Evolutionary conservation across 2,113 vertebrate genomes (phyloP), one percentile per base, ranked within the genome.

Genomic region (Machaerirhynchus nigripectus): DNA sequence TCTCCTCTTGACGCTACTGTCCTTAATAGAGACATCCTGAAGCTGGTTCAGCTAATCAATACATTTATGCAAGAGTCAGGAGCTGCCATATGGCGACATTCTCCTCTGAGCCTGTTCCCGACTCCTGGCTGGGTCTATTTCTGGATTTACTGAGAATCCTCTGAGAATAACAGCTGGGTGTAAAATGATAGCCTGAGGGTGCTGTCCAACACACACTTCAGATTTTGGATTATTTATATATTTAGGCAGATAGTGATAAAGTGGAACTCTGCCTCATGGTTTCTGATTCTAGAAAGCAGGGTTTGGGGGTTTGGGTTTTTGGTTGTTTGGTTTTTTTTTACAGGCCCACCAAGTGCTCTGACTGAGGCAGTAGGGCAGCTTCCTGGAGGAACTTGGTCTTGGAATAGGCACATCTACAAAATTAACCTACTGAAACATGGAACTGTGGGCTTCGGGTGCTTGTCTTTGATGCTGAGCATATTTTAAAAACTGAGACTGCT

Each of bases 151-250:
- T 82, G 89, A 96, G 96, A 95, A 93, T 91, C 92, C 84, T 96
- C 85, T 87, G 93, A 96, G 95, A 96, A 96, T 96, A 97, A 96
- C 97, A 97, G 95, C 96, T 97, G 95, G 93, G 94, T 96, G 96
- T 96, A 96, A 97, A 97, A 95, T 4, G 94, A 97, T 97, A 96
- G 96, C 97, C 94, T 1, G 94, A 94, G 95, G 94, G 94, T 95
- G 59, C 96, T 97, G 96, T 91, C 96, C 95, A 95, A 94, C 87
- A 89, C 74, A 92, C 96, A 88, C 77, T 95, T 96, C 89, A 93
- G 74, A 95, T 95, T 95, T 87, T 13, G 4, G 60, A 95, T 96
- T 95, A 97, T 97, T 96, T 96, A 96, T 97, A 94, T 94, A 93
- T 96, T 93, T 95, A 93, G 92, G 44, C 86, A 92, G 88, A 93